Evolutionary conservation across 2,888 invertebrate species (phyloP).

Genomic region (Acanthopleura granulata): DNA sequence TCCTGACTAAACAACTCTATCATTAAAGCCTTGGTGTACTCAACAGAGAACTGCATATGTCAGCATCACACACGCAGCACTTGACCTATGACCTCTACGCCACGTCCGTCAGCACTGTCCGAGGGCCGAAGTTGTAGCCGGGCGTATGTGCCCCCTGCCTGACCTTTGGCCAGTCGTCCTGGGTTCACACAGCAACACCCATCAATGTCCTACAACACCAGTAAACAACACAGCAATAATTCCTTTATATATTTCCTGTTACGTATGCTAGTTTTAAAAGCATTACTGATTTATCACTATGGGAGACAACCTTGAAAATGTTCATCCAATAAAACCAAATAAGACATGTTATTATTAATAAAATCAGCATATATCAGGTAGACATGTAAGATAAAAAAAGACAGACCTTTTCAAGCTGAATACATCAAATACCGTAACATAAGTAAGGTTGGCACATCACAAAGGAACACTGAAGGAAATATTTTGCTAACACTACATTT

Average conservation of each 20-base stretch:
- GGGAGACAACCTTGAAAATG: not conserved
- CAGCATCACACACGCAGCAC: conserved; percentile 44
- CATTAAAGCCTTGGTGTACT: no score
- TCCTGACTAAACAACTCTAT: no score
- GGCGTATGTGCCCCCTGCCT: conserved; percentile 79
- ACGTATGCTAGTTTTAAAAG: not conserved
- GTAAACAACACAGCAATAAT: conserved; percentile 39
- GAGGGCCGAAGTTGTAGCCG: conserved; percentile 41
- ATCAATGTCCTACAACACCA: conserved; percentile 77
- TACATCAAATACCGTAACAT: no score
- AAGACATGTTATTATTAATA: no score
- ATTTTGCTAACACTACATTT: no score
- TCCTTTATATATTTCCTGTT: not conserved
- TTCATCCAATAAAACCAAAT: not conserved
- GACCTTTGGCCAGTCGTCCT: conserved; percentile 82
- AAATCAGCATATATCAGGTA: no score
- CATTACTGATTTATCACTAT: not conserved
- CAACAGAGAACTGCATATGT: no score
- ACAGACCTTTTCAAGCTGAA: no score
- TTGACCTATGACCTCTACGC: conserved; percentile 42
- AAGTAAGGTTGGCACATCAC: no score
- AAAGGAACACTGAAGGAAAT: no score
- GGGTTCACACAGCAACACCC: conserved; percentile 89
- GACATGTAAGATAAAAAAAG: no score
- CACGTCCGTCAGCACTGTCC: conserved; percentile 29